Percentiles rank a stretch among this genome's conserved stretches.
Evolutionary conservation across 92 coral and sea anemone species (phyloP).

Genomic region (Paragorgia papillata): DNA sequence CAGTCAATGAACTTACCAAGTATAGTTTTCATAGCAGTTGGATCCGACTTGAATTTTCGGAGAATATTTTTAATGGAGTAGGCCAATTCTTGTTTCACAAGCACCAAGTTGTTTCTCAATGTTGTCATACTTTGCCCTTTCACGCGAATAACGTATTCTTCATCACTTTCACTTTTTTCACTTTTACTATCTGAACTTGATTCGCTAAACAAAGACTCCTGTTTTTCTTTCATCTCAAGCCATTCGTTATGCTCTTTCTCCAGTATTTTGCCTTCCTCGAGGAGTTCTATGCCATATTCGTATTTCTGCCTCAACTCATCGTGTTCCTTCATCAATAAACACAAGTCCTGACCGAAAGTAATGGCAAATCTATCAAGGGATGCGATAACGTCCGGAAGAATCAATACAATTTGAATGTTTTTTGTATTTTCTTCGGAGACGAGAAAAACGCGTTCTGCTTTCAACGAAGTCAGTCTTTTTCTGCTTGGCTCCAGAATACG

Average conservation of each 20-base stretch:
- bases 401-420: slow-evolving; percentile 70
- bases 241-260: slow-evolving; percentile 26
- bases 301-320: slow-evolving; percentile 4
- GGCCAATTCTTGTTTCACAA: slow-evolving; percentile 40
- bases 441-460: slow-evolving; percentile 78
- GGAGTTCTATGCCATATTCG: neutral
- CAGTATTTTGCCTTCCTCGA: slow-evolving; percentile 24
- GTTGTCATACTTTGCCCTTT: slow-evolving; percentile 43
- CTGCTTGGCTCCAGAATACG: slow-evolving; percentile 77
- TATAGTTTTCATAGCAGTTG: slow-evolving; percentile 74
- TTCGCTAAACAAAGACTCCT: slow-evolving; percentile 25
- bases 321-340: slow-evolving; percentile 60
- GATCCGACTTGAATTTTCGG: slow-evolving; percentile 74
- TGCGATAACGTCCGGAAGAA: slow-evolving; percentile 57
- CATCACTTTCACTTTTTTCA: slow-evolving; percentile 63
- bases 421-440: slow-evolving; percentile 78
- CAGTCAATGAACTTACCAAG: slow-evolving; percentile 74
- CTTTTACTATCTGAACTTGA: slow-evolving; percentile 58
- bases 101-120: neutral
- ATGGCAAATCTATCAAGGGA: slow-evolving; percentile 67
- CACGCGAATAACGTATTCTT: slow-evolving; percentile 57
- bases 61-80: slow-evolving; percentile 70
- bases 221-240: slow-evolving; percentile 11
- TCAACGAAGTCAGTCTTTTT: slow-evolving; percentile 71
- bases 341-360: slow-evolving; percentile 68